These are phyloP conservation scores for Daktulosphaira vitifoliae DNA, from an alignment of 1,140 invertebrate genomes.

Conservation along the genomic window DNA sequence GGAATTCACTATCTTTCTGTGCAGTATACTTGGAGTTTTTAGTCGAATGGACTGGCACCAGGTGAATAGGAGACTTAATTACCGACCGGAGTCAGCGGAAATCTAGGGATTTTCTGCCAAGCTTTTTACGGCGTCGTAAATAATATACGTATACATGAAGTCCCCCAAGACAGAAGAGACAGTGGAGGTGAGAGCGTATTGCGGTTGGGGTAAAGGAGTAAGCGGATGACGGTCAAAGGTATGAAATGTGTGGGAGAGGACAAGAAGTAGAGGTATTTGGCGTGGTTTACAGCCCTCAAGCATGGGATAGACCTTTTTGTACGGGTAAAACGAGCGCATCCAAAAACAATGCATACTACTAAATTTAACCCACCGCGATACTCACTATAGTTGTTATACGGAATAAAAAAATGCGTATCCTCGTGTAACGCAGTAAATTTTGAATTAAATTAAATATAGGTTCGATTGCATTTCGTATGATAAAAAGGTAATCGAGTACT, in stretches of 20 bases:
- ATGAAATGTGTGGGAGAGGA: no score
- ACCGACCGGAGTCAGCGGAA: conserved; percentile 29
- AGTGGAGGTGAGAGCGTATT: not conserved
- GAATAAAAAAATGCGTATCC: no score
- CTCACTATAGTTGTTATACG: not conserved
- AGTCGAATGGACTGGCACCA: conserved; percentile 18
- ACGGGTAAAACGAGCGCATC: conserved; percentile 18
- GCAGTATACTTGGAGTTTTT: no score
- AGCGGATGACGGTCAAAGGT: not conserved
- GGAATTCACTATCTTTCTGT: no score
- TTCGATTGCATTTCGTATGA: no score
- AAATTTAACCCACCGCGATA: not conserved
- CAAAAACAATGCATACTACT: conserved; percentile 18
- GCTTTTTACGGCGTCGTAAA: conserved; percentile 31
- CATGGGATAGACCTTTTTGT: conserved; percentile 27
- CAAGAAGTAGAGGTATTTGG: conserved; percentile 5
- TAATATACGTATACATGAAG: not conserved
- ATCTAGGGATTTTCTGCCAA: conserved; percentile 31
- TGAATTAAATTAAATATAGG: no score
- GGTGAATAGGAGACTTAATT: conserved; percentile 30
- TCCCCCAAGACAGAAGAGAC: conserved; percentile 1
- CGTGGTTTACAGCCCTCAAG: conserved; percentile 22
- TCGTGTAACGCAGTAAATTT: no score
- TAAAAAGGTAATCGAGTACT: no score
- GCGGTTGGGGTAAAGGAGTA: not conserved